Conservation (phyloP, 2,797 vertebrate genomes). For the Phataginus tricuspis region DNA sequence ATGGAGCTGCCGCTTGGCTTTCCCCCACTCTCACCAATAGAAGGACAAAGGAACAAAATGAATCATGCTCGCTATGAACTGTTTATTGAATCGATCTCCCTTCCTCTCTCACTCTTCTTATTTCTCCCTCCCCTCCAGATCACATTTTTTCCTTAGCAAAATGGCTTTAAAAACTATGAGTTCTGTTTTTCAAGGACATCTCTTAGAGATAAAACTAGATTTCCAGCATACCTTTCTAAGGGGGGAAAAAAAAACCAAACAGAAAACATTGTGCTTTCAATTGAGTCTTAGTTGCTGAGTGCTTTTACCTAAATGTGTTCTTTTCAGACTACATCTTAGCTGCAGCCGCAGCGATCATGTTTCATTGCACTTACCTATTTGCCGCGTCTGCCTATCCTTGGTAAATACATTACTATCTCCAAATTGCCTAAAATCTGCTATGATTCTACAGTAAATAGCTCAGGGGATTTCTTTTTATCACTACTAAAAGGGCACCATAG, state of each 20-base stretch:
- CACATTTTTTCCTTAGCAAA: slow-evolving; percentile 14
- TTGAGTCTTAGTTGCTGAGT: slow-evolving; percentile 15
- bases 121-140: neutral
- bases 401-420: slow-evolving; percentile 77
- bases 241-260: neutral
- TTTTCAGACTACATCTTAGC: slow-evolving; percentile 72
- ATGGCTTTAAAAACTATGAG: slow-evolving; percentile 20
- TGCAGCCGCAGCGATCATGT: slow-evolving; percentile 76
- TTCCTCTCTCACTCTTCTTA: neutral
- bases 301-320: slow-evolving; percentile 53
- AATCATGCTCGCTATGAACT: neutral
- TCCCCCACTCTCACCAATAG: neutral
- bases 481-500: slow-evolving; percentile 87
- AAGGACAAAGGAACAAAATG: slow-evolving; percentile 29
- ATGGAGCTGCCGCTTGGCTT: neutral
- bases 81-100: neutral
- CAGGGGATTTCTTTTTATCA: slow-evolving; percentile 88
- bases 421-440: slow-evolving; percentile 85
- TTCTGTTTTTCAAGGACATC: slow-evolving; percentile 44
- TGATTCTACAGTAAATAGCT: slow-evolving; percentile 85
- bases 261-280: slow-evolving; percentile 9
- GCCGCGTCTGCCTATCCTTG: slow-evolving; percentile 72
- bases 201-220: neutral
- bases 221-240: slow-evolving; percentile 7
- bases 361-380: slow-evolving; percentile 63